Evolutionary conservation across 2,113 vertebrate species (phyloP).

Genomic region (Pelecanoides urinatrix): DNA sequence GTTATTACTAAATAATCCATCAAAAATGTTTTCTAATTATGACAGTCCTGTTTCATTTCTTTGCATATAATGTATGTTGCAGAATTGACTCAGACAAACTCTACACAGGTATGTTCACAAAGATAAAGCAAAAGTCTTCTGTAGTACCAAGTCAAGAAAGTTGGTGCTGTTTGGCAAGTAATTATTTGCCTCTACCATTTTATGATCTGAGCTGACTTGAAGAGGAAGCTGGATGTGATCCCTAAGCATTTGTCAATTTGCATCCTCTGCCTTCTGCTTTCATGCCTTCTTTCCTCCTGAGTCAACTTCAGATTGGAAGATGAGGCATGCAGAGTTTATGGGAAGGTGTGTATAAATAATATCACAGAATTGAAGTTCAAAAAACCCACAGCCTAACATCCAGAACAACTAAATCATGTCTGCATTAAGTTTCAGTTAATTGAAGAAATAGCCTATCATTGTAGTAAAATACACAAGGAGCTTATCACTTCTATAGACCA

Average conservation of each 20-base stretch:
- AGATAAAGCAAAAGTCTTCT: background rate
- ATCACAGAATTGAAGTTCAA: background rate
- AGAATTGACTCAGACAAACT: background rate
- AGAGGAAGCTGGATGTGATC: background rate
- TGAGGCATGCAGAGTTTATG: background rate
- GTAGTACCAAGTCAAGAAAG: background rate
- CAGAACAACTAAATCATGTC: background rate
- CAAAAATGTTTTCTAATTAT: background rate
- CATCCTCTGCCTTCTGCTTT: background rate
- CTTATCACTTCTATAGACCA: background rate
- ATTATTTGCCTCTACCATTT: background rate
- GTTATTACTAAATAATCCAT: constrained; percentile 14
- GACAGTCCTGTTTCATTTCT: background rate
- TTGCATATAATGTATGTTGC: background rate
- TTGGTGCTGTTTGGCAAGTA: background rate
- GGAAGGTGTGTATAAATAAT: background rate
- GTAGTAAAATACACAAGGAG: background rate
- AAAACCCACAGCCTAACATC: background rate
- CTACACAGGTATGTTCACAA: background rate
- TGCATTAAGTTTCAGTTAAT: background rate
- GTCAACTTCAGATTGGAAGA: background rate
- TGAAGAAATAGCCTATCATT: background rate
- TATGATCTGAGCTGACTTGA: background rate
- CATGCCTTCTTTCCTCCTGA: background rate
- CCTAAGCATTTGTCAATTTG: background rate